phyloP scores from a whole-genome alignment of 2,888 invertebrate genomes.

The Plagodis dolabraria region DNA sequence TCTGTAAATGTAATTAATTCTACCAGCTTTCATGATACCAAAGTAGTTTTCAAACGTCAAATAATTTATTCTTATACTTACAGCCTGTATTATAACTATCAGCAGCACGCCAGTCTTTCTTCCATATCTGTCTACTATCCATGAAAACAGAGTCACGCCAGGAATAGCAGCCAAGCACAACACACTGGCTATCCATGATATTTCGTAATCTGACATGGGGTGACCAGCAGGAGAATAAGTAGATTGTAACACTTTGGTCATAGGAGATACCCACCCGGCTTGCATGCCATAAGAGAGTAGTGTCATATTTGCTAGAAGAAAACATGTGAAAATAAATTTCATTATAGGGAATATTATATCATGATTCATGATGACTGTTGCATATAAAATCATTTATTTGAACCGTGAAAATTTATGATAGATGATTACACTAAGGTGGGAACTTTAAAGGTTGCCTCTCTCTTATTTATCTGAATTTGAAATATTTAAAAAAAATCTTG shows the following conservation, averaged over 20 bases:
- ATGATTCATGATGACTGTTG: no score
- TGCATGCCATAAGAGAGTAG: slow-evolving; percentile 68
- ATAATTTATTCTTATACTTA: slow-evolving; percentile 47
- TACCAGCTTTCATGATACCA: no score
- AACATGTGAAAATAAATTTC: neutral
- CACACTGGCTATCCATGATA: slow-evolving; percentile 75
- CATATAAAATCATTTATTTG: no score
- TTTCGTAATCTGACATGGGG: slow-evolving; percentile 58
- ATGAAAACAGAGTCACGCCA: slow-evolving; percentile 32
- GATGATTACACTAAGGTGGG: no score
- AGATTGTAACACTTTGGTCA: slow-evolving; percentile 65
- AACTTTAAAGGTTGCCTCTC: no score
- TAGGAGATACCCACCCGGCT: slow-evolving; percentile 75
- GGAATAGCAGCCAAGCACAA: slow-evolving; percentile 60
- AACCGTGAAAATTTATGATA: no score
- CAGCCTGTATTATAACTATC: slow-evolving; percentile 69
- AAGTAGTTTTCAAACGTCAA: no score
- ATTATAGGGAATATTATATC: no score
- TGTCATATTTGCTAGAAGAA: slow-evolving; percentile 58
- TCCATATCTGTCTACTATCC: slow-evolving; percentile 64
- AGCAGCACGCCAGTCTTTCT: slow-evolving; percentile 68
- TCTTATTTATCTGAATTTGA: no score
- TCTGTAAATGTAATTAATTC: no score
- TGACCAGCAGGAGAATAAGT: slow-evolving; percentile 53
- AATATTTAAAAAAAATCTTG: no score